Evolutionary conservation across 2,113 vertebrate genomes (phyloP).

Genomic region (Gallinago paraguaiae): DNA sequence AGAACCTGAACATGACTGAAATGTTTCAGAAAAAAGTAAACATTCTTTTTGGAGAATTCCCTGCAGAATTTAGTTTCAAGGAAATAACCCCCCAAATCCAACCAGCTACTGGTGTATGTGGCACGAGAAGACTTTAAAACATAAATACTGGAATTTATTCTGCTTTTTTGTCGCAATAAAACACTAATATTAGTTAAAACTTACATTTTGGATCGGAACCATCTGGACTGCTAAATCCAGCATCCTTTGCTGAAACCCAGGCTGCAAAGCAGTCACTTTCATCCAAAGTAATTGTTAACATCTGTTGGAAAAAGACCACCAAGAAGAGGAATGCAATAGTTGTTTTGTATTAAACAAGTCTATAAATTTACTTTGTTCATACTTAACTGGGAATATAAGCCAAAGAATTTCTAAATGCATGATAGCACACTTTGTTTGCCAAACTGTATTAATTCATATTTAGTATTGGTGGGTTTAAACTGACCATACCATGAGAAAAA

Average conservation of each 20-base stretch:
- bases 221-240: constrained; percentile 94
- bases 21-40: not conserved
- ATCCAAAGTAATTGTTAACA: constrained; percentile 97
- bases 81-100: not conserved
- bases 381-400: not conserved
- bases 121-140: not conserved
- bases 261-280: constrained; percentile 99
- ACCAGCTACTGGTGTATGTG: not conserved
- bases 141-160: not conserved
- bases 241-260: constrained; percentile 98
- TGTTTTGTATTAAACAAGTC: not conserved
- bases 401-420: not conserved
- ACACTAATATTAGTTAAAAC: constrained; percentile 5
- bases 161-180: not conserved
- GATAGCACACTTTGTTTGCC: not conserved
- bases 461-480: not conserved
- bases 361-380: not conserved
- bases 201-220: constrained; percentile 96
- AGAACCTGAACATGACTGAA: not conserved
- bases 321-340: not conserved
- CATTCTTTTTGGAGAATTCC: not conserved
- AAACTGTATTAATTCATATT: not conserved
- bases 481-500: not conserved
- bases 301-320: constrained; percentile 73
- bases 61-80: not conserved